Evolutionary conservation across 2,113 vertebrate species (phyloP).

Genomic region (Saccopteryx bilineata): DNA sequence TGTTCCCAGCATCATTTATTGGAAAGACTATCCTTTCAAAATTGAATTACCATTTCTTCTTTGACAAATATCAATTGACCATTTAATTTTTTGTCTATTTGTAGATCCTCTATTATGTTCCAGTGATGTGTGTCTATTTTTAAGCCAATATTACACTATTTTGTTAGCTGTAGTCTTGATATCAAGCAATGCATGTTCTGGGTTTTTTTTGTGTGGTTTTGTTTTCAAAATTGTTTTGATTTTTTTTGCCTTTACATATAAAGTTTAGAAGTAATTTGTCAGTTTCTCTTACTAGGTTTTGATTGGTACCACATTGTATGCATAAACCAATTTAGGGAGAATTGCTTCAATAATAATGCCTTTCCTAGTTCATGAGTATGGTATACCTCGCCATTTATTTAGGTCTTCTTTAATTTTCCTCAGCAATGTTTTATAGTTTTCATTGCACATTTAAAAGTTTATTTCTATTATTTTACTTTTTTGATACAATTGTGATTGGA

Average conservation of each 20-base stretch:
- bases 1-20: neutral
- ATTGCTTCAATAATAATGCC: neutral
- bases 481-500: neutral
- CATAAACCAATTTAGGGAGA: neutral
- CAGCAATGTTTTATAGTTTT: neutral
- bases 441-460: neutral
- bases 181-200: neutral
- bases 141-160: neutral
- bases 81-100: neutral
- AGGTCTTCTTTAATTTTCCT: neutral
- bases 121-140: neutral
- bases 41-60: neutral
- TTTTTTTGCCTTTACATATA: neutral
- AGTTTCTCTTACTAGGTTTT: neutral
- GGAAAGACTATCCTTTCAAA: conserved; percentile 22
- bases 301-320: neutral
- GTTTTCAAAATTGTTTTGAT: neutral
- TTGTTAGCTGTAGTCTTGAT: neutral
- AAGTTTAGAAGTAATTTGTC: neutral
- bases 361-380: neutral
- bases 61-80: neutral
- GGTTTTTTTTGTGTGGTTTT: neutral
- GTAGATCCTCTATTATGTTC: neutral
- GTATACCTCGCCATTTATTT: neutral
- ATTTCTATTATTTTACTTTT: neutral